phyloP scores from a whole-genome alignment of 2,888 invertebrate species.

The Cantharis rufa region DNA sequence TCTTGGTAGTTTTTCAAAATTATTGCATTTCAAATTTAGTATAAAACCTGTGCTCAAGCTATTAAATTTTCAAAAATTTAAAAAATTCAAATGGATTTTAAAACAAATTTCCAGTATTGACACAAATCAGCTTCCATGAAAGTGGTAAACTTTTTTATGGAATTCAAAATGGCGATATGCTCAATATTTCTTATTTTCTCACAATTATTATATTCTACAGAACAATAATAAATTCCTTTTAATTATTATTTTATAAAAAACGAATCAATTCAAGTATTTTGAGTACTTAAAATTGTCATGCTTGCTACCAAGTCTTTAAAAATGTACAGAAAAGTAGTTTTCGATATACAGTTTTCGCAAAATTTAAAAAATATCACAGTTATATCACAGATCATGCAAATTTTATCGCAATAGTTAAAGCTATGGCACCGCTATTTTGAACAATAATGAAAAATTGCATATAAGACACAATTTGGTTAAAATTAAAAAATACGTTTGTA shows the following conservation, averaged over 20 bases:
- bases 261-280: neutral
- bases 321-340: neutral
- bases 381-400: neutral
- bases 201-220: neutral
- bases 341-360: neutral
- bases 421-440: neutral
- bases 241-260: neutral
- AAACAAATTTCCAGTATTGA: neutral
- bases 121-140: neutral
- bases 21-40: too few relatives aligned
- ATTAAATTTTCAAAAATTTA: too few relatives aligned
- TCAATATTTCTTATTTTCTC: neutral
- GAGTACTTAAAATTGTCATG: neutral
- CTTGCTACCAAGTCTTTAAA: neutral
- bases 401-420: neutral
- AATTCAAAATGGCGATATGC: neutral
- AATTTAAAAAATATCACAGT: slow-evolving; percentile 1
- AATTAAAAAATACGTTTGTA: slow-evolving; percentile 17
- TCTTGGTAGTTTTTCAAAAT: too few relatives aligned
- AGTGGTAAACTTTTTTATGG: neutral
- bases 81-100: too few relatives aligned
- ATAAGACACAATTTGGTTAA: slow-evolving; percentile 5
- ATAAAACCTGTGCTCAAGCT: too few relatives aligned
- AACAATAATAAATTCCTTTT: neutral
- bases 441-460: slow-evolving; percentile 2